Base-by-base conservation (phyloP, 1,140 invertebrate species). In the Pogonomyrmex barbatus region DNA sequence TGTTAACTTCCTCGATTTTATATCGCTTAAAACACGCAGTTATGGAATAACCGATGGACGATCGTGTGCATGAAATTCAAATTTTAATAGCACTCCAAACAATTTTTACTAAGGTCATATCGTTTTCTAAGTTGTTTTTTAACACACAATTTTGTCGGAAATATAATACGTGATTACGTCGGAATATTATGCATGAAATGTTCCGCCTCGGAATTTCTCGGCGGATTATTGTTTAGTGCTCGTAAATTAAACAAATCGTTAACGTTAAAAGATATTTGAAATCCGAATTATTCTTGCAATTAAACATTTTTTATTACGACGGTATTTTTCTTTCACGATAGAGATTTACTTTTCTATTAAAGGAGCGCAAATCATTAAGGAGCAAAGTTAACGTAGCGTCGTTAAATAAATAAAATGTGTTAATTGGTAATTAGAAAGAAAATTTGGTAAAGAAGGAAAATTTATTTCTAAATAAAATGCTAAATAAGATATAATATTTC, bases 1-100 rank as follows among this genome's bases (percentile, higher is more conserved):
- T 39, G 33, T 39, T 39, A 65, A 52, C 42, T 52, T 67, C 12
- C 60, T 50, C 36, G 42, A 67, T 67, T 79, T 79, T 79, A 50
- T 67, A 67, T 52, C 5, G 33, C n/a, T 56, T 47, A 79, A 79
- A 12, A 79, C 50, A 52, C 17, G 33, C n/a, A 24, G 12, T 2
- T n/a, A 33, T 65, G 9, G 5, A 52, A 67, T 5, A 17, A n/a
- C 10, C 9, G 30, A 5, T 6, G 14, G 8, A 24, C 1, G 3
- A 77, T 17, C 14, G 6, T 5, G 30, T 4, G 14, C 24, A 33
- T 1, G 45, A 39, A 10, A n/a, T 24, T 36, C 10, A 78, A 78
- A 78, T 36, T 78, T 65, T 65, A 63, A 78, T 60, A 2, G 30
- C 33, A 36, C 30, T 24, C 30, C 8, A 30, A 63, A 50, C 24